Conservation (phyloP, 1,140 invertebrate genomes). For the Cydia strobilella region DNA sequence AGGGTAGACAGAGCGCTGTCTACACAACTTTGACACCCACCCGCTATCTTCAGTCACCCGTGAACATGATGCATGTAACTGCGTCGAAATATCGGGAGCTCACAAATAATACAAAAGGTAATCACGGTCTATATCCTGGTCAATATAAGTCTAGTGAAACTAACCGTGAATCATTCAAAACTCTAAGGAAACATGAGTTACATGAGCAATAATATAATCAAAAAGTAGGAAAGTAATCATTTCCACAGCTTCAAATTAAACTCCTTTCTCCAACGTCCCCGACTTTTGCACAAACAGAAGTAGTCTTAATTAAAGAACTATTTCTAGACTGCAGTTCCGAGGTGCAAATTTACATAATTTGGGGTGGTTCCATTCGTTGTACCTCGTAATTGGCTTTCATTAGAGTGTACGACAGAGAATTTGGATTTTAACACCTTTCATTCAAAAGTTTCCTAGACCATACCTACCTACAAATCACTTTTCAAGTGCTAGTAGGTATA, state of each 20-base stretch:
- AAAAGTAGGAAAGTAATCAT: not conserved
- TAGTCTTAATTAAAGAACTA: conserved; percentile 3
- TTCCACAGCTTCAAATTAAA: conserved; percentile 14
- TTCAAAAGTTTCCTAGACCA: not conserved
- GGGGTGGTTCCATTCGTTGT: not conserved
- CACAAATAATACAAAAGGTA: no score
- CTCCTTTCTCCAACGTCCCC: not conserved
- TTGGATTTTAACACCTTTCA: not conserved
- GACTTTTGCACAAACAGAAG: not conserved
- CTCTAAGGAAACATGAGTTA: no score
- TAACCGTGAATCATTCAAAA: no score
- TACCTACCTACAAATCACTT: no score
- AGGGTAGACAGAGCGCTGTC: no score
- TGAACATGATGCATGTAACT: no score
- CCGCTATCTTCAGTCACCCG: no score
- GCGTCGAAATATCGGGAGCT: no score
- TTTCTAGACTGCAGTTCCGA: conserved; percentile 2
- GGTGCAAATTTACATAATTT: conserved; percentile 11
- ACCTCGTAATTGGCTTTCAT: conserved; percentile 9
- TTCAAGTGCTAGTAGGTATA: no score
- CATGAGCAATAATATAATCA: not conserved
- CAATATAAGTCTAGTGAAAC: no score
- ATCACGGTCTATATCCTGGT: no score
- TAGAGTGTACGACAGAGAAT: not conserved
- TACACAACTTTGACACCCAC: no score